These are phyloP conservation scores for Ancistrus triradiatus DNA, from an alignment of 2,113 vertebrate species.

Conservation along the genomic window DNA sequence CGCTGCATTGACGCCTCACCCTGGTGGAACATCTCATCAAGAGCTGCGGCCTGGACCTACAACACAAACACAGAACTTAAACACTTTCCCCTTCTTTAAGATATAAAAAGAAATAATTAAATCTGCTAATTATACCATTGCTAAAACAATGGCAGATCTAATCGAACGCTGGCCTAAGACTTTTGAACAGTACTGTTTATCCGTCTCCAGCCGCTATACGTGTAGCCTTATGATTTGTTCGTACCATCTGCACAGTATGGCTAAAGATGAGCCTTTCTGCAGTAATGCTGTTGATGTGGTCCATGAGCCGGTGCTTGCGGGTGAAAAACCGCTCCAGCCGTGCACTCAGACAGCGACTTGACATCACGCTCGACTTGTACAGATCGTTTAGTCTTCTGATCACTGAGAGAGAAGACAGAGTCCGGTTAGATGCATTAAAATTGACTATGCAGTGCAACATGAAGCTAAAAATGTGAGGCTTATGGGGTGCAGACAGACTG, in stretches of 20 bases:
- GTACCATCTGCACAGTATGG: constrained; percentile 91
- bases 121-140: no score
- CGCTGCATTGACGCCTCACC: constrained; percentile 81
- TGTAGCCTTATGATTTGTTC: no score
- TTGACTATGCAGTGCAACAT: not conserved
- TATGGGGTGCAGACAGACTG: no score
- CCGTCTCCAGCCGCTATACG: no score
- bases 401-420: constrained; percentile 61
- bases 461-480: not conserved
- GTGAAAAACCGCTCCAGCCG: constrained; percentile 88
- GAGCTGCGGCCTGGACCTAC: constrained; percentile 88
- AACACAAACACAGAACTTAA: not conserved
- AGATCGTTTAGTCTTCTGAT: constrained; percentile 86
- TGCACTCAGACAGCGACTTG: constrained; percentile 82
- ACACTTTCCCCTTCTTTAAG: not conserved
- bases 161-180: no score
- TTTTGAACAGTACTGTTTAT: no score
- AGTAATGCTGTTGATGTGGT: constrained; percentile 87
- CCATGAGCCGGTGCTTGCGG: constrained; percentile 92
- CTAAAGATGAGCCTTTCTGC: constrained; percentile 93
- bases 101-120: not conserved
- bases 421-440: no score
- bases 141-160: no score
- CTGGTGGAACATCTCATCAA: constrained; percentile 98
- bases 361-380: constrained; percentile 86